Base-by-base conservation (phyloP, 2,797 vertebrate genomes). In the Fringilla coelebs region DNA sequence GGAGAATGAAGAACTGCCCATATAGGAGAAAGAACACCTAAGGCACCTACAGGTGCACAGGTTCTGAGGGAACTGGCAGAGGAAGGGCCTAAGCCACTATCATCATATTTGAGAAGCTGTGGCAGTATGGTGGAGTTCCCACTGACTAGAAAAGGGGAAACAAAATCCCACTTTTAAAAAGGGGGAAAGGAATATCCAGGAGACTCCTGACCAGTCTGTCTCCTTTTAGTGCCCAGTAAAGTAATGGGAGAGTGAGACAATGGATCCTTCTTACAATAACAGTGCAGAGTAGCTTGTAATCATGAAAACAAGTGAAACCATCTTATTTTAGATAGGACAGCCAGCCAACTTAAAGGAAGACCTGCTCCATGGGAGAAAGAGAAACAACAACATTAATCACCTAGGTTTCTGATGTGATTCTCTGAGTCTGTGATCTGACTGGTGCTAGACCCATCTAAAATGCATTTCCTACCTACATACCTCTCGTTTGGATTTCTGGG, bases 401-500 rank as follows among this genome's bases (percentile, higher is more conserved):
- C 38, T 3, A 32, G 14, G 28, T 43, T 75, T 62, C 60, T 60
- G 32, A 68, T 28, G 38, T 28, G 48, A 51, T 48, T 94, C 72
- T 60, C 77, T 34, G 58, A 46, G 14, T 19, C 52, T 81, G 46
- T 60, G 75, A 91, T 15, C 36, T 86, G 55, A 31, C 45, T 0
- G 6, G 72, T 20, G 18, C 32, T 13, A 46, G 58, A 36, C 41
- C 28, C 31, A 40, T 4, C 31, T 36, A 17, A 65, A 57, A 51
- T 11, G 13, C 20, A 38, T 21, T 78, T 73, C 38, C 12, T 24
- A 62, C 60, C 76, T 45, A 43, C 97, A 1, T 97, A 99, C 99
- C 98, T 99, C 99, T 96, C 98, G 97, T 96, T 98, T 99, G 63
- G 99, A 99, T 95, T 98, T 99, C 98, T 99, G 99, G 61, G 99